Base-by-base conservation (phyloP, 1,140 invertebrate genomes). In the Hyposmocoma kahamanoa region DNA sequence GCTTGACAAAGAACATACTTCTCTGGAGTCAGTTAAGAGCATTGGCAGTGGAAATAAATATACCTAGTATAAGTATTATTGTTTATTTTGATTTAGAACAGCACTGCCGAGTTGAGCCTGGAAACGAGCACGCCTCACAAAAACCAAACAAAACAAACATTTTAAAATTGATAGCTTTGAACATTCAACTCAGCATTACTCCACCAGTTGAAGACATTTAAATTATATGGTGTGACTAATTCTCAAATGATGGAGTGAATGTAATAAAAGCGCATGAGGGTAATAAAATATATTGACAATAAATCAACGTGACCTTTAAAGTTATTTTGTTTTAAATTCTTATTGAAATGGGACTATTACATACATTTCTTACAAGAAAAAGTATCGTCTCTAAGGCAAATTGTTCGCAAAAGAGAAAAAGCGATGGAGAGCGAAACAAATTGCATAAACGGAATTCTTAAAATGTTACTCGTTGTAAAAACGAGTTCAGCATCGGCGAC, bases 101-200 rank as follows among this genome's bases (percentile, higher is more conserved):
- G 32, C 3, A 26, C 24, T 5, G 32, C 5, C 5, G n/a, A n/a
- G n/a, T n/a, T n/a, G n/a, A n/a, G n/a, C n/a, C n/a, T n/a, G 32
- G 3, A 34, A 41, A 17, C 38, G 19, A 13, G 46, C 51, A 51
- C 45, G 54, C 46, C 45, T 42, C 48, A 64, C 48, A 52, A 64
- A 69, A 67, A 57, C 53, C 53, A 69, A 69, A 62, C 47, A 58
- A 74, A 71, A 71, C 56, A 71, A 71, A 71, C 67, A 62, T 56
- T 32, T 57, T 28, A n/a, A 63, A 67, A 74, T 67, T 65, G 58
- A 72, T 66, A 53, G 63, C 22, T 52, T 34, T 22, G 50, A 54
- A 47, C 41, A 43, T 56, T 43, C 34, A 62, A 60, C 56, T 42
- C 41, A 45, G 32, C 26, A 38, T 48, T 49, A 57, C 41, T 26